Evolutionary conservation across 37 sponge, comb jelly and placozoan genomes (phyloP), one percentile per base, ranked within the genome.

Genomic region (Cladorhizidae sp.): DNA sequence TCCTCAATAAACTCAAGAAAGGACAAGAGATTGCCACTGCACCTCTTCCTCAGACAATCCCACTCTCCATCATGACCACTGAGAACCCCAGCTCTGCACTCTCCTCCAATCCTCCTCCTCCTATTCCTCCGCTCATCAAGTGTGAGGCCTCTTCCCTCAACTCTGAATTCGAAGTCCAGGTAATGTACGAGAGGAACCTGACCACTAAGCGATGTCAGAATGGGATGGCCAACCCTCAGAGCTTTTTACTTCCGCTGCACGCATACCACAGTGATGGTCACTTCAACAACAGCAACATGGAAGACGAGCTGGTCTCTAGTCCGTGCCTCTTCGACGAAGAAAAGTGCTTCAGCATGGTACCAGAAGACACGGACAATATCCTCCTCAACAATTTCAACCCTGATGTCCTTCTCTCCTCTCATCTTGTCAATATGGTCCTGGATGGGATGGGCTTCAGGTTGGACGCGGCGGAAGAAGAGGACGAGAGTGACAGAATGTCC

Each of bases 1-100:
- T 88, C 25, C 70, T 88, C 33, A 88, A 77, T 73, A 88, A 88
- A 29, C 76, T 88, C 26, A 88, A 88, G 61, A 76, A 76, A 42
- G 83, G 83, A 15, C 73, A 82, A n/a, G 88, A 83, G 36, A 58
- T 59, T 49, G 50, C 42, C 65, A 72, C 17, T 21, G 71, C 23
- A 6, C 1, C 72, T 42, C 3, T 32, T 2, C 21, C 43, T 31
- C 36, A 29, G 25, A n/a, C 49, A 15, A 15, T 67, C 11, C 49
- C 43, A 23, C 0, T 57, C 17, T 69, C 71, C 26, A n/a, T 40
- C 26, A 55, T 54, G 25, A 38, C 64, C 5, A 42, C 1, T 23
- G 17, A 65, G 45, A 77, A 64, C 31, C 38, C 23, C 20, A 22
- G 37, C 17, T 37, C 20, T 32, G 38, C 3, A 21, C 15, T 25